Percentiles rank a stretch among this genome's conserved stretches.
Conservation (phyloP, 2,113 vertebrate species). For the Colius striatus region DNA sequence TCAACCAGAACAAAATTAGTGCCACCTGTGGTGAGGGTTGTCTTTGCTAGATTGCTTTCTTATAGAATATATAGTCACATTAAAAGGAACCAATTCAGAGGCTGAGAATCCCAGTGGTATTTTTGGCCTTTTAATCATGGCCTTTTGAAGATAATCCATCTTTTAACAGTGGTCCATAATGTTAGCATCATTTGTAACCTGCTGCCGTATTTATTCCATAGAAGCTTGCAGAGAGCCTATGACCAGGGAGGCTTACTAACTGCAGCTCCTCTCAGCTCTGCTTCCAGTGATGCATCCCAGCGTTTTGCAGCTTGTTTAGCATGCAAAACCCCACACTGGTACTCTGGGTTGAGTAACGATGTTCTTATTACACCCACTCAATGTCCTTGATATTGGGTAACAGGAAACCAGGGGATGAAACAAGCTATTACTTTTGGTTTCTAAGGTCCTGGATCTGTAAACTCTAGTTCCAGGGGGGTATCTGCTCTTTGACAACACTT, state of each 20-base stretch:
- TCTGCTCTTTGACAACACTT: slow-evolving; percentile 46
- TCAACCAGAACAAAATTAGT: not conserved
- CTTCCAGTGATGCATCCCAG: not conserved
- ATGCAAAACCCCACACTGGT: not conserved
- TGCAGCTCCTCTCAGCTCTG: not conserved
- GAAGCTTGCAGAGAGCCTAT: not conserved
- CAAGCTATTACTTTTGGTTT: not conserved
- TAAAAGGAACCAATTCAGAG: not conserved
- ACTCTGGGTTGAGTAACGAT: not conserved
- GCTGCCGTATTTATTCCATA: not conserved
- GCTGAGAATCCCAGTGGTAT: not conserved
- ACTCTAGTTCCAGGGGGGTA: not conserved
- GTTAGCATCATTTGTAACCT: not conserved
- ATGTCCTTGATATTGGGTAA: not conserved
- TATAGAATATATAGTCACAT: too few relatives aligned
- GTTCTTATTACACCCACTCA: not conserved
- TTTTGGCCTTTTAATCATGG: not conserved
- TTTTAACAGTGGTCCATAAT: not conserved
- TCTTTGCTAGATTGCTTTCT: not conserved
- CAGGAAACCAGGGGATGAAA: slow-evolving; percentile 5
- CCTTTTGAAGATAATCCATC: not conserved
- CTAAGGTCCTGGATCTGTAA: not conserved
- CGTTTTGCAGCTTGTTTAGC: not conserved
- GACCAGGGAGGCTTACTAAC: not conserved
- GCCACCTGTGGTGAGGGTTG: not conserved